These are phyloP conservation scores for Drosophila dunni DNA, from an alignment of 1,140 invertebrate species.

Conservation along the genomic window DNA sequence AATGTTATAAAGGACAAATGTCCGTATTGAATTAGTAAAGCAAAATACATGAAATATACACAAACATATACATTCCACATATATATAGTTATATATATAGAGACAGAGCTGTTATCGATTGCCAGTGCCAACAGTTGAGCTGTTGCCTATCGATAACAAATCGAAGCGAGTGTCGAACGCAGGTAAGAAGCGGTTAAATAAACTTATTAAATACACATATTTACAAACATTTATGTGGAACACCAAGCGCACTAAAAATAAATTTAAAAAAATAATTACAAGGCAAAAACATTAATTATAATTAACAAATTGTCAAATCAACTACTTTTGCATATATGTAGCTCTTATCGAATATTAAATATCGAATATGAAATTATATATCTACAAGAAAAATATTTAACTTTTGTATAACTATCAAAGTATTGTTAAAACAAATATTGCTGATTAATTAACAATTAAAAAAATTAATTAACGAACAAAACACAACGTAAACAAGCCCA, in stretches of 20 bases:
- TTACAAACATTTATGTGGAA: constrained; percentile 5
- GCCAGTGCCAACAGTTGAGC: neutral
- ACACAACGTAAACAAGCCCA: constrained; percentile 59
- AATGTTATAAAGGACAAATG: constrained; percentile 8
- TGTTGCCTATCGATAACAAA: neutral
- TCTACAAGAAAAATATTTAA: constrained; percentile 34
- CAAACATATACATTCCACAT: neutral
- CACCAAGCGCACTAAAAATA: constrained; percentile 11
- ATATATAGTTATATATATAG: neutral
- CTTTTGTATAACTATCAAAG: constrained; percentile 44
- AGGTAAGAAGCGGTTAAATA: neutral
- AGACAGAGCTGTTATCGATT: neutral
- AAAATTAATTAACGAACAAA: constrained; percentile 7
- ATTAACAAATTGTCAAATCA: constrained; percentile 1
- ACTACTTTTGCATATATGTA: constrained; percentile 22
- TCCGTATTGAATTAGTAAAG: neutral
- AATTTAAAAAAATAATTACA: constrained; percentile 15
- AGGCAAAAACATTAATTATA: neutral
- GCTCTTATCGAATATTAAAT: constrained; percentile 32
- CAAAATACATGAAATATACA: neutral
- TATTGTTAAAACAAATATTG: constrained; percentile 35
- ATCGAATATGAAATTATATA: constrained; percentile 25
- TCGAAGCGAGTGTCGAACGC: too few species aligned
- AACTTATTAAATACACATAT: neutral
- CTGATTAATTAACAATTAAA: constrained; percentile 8